Evolutionary conservation across 2,797 vertebrate genomes (phyloP).

Genomic region (Phalloptychus januarius): DNA sequence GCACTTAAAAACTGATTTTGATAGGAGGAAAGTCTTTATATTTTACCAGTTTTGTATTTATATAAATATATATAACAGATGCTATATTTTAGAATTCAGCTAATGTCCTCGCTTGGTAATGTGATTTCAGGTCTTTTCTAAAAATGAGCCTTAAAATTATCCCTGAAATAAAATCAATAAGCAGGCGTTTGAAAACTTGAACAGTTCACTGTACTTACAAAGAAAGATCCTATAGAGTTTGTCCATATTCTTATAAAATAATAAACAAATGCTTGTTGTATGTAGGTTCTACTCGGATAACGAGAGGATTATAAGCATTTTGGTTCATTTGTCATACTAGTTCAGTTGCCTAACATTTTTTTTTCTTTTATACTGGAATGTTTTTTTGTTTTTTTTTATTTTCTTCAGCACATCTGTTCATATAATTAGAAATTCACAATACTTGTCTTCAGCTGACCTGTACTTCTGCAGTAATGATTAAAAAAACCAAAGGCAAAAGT

Average conservation of each 20-base stretch:
- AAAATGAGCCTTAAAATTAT: slow-evolving; percentile 51
- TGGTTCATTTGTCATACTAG: slow-evolving; percentile 63
- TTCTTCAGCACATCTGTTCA: slow-evolving; percentile 42
- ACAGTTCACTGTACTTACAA: slow-evolving; percentile 58
- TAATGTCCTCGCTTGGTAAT: slow-evolving; percentile 48
- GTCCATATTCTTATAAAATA: slow-evolving; percentile 55
- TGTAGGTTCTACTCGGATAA: slow-evolving; percentile 68
- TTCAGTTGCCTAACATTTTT: slow-evolving; percentile 30
- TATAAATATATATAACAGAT: slow-evolving; percentile 64
- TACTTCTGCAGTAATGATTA: slow-evolving; percentile 41
- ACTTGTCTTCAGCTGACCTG: slow-evolving; percentile 34
- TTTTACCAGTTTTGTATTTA: slow-evolving; percentile 76
- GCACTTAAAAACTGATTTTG: slow-evolving; percentile 64
- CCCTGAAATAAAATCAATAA: slow-evolving; percentile 39
- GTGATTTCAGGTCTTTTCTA: slow-evolving; percentile 50
- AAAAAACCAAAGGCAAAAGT: slow-evolving; percentile 5
- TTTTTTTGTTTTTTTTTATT: slow-evolving; percentile 26
- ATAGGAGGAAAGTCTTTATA: slow-evolving; percentile 67
- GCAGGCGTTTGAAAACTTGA: slow-evolving; percentile 61
- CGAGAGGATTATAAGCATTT: slow-evolving; percentile 48
- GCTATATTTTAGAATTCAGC: slow-evolving; percentile 75
- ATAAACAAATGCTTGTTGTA: slow-evolving; percentile 49
- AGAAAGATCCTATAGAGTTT: slow-evolving; percentile 7
- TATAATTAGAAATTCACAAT: slow-evolving; percentile 37
- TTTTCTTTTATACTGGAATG: slow-evolving; percentile 28